These are phyloP conservation scores for Pseudobourletiella spinata DNA, from an alignment of 1,140 invertebrate genomes.

Conservation along the genomic window DNA sequence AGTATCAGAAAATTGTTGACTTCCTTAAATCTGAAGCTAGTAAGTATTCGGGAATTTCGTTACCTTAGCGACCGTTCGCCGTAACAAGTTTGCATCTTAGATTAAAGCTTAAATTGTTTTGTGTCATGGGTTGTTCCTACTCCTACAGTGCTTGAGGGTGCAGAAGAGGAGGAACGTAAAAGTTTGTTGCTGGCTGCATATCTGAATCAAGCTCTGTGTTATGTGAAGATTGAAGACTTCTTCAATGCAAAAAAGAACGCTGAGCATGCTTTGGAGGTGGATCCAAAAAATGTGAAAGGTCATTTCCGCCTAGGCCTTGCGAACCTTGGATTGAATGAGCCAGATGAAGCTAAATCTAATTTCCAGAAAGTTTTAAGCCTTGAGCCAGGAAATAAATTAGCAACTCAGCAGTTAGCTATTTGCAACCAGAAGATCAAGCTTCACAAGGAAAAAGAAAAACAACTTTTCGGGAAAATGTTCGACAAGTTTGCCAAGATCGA, in stretches of 20 bases:
- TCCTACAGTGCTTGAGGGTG: slow-evolving; percentile 43
- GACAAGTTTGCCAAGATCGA: slow-evolving; percentile 67
- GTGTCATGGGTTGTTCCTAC: no score
- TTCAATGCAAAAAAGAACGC: slow-evolving; percentile 60
- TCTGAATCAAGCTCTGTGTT: slow-evolving; percentile 76
- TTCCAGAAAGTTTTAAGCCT: slow-evolving; percentile 62
- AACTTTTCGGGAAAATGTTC: slow-evolving; percentile 92
- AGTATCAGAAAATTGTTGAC: slow-evolving; percentile 68
- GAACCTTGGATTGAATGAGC: slow-evolving; percentile 62
- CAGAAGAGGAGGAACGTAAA: slow-evolving; percentile 49
- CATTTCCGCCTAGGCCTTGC: slow-evolving; percentile 81
- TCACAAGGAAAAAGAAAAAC: slow-evolving; percentile 71
- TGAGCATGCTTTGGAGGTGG: slow-evolving; percentile 62
- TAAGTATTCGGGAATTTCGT: no score
- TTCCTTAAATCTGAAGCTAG: slow-evolving; percentile 47
- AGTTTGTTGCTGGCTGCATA: slow-evolving; percentile 59
- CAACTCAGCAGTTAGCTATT: slow-evolving; percentile 61
- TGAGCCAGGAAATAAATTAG: slow-evolving; percentile 75
- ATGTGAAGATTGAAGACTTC: slow-evolving; percentile 63
- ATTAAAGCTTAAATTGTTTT: not conserved
- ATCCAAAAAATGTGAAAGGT: slow-evolving; percentile 77
- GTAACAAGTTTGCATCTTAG: not conserved
- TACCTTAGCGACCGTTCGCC: no score
- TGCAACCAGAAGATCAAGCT: slow-evolving; percentile 67
- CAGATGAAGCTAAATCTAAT: slow-evolving; percentile 64